Evolutionary conservation across 1,140 invertebrate species (phyloP).

Genomic region (Anoplophora glabripennis): DNA sequence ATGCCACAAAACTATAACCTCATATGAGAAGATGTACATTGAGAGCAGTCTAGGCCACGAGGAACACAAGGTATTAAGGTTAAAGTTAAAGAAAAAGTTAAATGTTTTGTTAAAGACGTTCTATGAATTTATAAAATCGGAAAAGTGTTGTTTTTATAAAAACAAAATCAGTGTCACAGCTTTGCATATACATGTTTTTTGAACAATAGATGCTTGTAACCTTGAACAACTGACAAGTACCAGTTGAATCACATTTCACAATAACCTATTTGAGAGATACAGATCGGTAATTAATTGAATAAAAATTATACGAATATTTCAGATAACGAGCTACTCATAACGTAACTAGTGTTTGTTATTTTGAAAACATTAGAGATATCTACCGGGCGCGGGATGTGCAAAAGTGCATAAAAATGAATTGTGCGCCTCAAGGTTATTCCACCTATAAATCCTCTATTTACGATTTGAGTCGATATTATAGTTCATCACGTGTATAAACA

Average conservation of each 20-base stretch:
- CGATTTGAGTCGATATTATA: too few species aligned
- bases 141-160: constrained; percentile 41
- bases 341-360: too few species aligned
- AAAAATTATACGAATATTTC: neutral
- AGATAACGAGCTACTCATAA: too few species aligned
- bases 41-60: constrained; percentile 54
- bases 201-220: too few species aligned
- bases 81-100: too few species aligned
- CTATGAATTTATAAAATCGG: too few species aligned
- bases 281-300: neutral
- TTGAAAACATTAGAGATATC: too few species aligned
- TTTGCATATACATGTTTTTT: too few species aligned
- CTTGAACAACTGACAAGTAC: too few species aligned
- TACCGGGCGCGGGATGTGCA: too few species aligned
- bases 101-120: too few species aligned
- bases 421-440: neutral
- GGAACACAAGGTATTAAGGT: constrained; percentile 2
- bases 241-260: neutral
- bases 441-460: constrained; percentile 10
- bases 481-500: too few species aligned
- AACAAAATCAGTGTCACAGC: neutral
- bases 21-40: constrained; percentile 63
- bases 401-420: neutral
- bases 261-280: neutral
- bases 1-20: constrained; percentile 56